Conservation (phyloP, 2,797 vertebrate genomes). For the Triplophysa bombifrons region DNA sequence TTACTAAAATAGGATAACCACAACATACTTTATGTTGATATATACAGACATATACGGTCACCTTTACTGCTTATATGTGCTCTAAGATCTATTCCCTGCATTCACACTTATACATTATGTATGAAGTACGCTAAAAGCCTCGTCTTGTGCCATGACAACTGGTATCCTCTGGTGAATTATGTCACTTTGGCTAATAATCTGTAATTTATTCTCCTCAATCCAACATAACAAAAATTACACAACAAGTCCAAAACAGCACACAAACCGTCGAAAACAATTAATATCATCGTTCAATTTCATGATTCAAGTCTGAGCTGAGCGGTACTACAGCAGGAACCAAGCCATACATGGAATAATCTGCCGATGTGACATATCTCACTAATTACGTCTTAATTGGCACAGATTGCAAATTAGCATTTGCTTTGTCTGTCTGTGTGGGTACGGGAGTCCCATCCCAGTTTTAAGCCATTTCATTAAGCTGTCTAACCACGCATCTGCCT, state of each 20-base stretch:
- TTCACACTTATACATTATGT: slow-evolving; percentile 38
- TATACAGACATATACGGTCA: slow-evolving; percentile 8
- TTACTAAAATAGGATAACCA: neutral
- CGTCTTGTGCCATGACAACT: slow-evolving; percentile 35
- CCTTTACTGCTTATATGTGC: slow-evolving; percentile 6
- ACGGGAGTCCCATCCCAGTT: slow-evolving; percentile 27
- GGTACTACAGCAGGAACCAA: neutral
- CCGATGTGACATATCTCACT: slow-evolving; percentile 44
- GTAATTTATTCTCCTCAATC: slow-evolving; percentile 21
- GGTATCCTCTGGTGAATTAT: slow-evolving; percentile 22
- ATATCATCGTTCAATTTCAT: neutral
- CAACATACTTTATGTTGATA: slow-evolving; percentile 5
- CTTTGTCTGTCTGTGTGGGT: slow-evolving; percentile 16
- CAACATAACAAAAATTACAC: slow-evolving; percentile 16
- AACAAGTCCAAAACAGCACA: neutral
- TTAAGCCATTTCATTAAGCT: slow-evolving; percentile 51
- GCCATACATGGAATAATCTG: slow-evolving; percentile 30
- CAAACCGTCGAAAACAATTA: slow-evolving; percentile 3
- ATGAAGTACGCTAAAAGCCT: slow-evolving; percentile 39
- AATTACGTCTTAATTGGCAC: slow-evolving; percentile 55
- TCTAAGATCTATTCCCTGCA: slow-evolving; percentile 13
- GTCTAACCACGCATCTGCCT: slow-evolving; percentile 46
- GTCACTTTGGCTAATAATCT: slow-evolving; percentile 28
- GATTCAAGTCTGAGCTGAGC: slow-evolving; percentile 8
- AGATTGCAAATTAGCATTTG: slow-evolving; percentile 47